phyloP scores from a whole-genome alignment of 1,140 invertebrate species.

The Heterodera carotae region DNA sequence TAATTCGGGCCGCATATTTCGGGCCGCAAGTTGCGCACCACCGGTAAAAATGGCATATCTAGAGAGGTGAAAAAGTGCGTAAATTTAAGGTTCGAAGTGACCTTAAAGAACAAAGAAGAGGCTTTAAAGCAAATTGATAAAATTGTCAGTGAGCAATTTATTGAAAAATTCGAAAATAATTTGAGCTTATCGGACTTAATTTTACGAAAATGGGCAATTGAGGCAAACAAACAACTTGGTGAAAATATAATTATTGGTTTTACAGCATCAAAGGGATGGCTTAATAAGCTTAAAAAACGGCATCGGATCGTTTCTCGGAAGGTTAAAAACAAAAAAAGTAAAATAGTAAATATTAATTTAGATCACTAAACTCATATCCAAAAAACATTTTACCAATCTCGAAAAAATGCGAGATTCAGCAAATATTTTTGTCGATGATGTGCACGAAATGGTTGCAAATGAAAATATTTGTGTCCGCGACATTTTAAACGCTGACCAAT shows the following conservation, averaged over 20 bases:
- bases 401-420: not conserved
- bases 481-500: not conserved
- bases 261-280: not conserved
- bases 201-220: not conserved
- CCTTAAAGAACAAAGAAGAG: not conserved
- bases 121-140: not conserved
- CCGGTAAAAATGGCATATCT: no score
- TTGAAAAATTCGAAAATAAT: not conserved
- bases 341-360: not conserved
- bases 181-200: not conserved
- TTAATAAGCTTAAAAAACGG: not conserved
- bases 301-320: not conserved
- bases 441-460: not conserved
- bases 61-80: not conserved
- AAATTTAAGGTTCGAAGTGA: not conserved
- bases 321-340: not conserved
- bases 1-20: no score
- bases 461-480: not conserved
- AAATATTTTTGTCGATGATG: not conserved
- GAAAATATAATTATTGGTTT: not conserved
- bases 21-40: no score
- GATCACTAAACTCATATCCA: not conserved
- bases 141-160: not conserved
- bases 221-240: not conserved
- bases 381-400: not conserved